A percentile compares a stretch with the other conserved stretches of the same genome.
phyloP scores from a whole-genome alignment of 23 tunicate species.

The Oikopleura dioica region DNA sequence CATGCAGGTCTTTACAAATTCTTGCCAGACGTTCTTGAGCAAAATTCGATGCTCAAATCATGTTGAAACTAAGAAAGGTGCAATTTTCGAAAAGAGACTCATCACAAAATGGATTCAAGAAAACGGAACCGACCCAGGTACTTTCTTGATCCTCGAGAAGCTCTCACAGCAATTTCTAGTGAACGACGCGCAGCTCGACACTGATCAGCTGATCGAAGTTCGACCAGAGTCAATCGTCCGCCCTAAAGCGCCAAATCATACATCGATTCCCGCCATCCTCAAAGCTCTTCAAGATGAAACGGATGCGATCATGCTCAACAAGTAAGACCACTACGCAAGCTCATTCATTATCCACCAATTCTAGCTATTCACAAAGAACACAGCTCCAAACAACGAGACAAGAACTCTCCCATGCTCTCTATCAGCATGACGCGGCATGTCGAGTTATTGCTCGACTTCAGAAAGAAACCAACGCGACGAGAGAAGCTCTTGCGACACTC shows the following conservation, averaged over 20 bases:
- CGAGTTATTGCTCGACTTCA: slow-evolving; percentile 75
- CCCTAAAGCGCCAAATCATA: slow-evolving; percentile 91
- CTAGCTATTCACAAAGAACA: slow-evolving; percentile 28
- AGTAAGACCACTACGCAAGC: not conserved
- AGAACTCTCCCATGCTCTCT: slow-evolving; percentile 72
- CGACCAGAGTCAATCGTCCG: slow-evolving; percentile 36
- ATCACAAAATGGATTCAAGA: slow-evolving; percentile 60
- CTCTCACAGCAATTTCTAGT: slow-evolving; percentile 17
- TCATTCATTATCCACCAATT: no score
- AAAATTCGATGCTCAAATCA: no score
- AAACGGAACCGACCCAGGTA: slow-evolving; percentile 62
- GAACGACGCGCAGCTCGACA: not conserved
- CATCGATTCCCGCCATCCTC: slow-evolving; percentile 83
- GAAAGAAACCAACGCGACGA: slow-evolving; percentile 71
- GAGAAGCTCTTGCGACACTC: slow-evolving; percentile 84
- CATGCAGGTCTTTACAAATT: no score
- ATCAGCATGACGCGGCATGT: slow-evolving; percentile 97
- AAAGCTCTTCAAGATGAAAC: slow-evolving; percentile 89
- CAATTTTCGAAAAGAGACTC: slow-evolving; percentile 48
- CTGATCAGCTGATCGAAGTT: not conserved
- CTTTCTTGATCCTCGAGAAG: slow-evolving; percentile 17
- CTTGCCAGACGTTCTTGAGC: no score
- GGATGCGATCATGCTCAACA: slow-evolving; percentile 81
- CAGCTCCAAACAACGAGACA: slow-evolving; percentile 77
- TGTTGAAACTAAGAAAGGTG: no score